Conservation (phyloP, 2,888 invertebrate species). For the Horisme vitalbata region DNA sequence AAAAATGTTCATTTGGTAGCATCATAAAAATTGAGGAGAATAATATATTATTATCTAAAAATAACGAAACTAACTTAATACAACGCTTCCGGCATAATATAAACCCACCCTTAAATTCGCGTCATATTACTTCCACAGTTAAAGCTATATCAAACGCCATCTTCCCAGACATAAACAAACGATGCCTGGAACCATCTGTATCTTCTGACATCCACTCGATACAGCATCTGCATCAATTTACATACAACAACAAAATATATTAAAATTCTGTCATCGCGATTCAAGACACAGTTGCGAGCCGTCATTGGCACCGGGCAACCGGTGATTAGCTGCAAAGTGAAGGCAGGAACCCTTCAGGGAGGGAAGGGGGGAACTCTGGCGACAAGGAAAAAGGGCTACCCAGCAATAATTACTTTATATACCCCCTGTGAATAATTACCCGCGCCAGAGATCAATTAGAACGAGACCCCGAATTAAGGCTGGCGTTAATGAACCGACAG, state of each 20-base stretch:
- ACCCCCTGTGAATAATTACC: constrained; percentile 81
- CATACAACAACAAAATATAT: constrained; percentile 79
- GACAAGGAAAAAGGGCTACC: constrained; percentile 81
- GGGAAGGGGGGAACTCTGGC: constrained; percentile 47
- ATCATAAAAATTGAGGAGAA: no score
- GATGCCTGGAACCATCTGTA: constrained; percentile 28
- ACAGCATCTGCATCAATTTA: constrained; percentile 70
- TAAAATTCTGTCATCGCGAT: constrained; percentile 78
- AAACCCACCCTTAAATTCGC: not conserved
- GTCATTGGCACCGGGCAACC: constrained; percentile 76
- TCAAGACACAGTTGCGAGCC: constrained; percentile 73
- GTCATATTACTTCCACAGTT: constrained; percentile 10
- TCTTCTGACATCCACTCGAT: constrained; percentile 29
- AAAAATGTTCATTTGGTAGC: no score
- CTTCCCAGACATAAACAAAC: constrained; percentile 23
- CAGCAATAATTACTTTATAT: constrained; percentile 79
- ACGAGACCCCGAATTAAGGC: constrained; percentile 70
- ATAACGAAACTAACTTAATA: no score
- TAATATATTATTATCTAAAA: no score
- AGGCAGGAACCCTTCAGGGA: constrained; percentile 28
- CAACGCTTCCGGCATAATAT: no score
- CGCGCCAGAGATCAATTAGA: constrained; percentile 75
- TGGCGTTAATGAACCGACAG: constrained; percentile 69
- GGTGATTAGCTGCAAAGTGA: constrained; percentile 63
- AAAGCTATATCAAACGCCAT: constrained; percentile 10